Evolutionary conservation across 2,797 vertebrate genomes (phyloP), one percentile per base, ranked within the genome.

Genomic region (Alca torda): DNA sequence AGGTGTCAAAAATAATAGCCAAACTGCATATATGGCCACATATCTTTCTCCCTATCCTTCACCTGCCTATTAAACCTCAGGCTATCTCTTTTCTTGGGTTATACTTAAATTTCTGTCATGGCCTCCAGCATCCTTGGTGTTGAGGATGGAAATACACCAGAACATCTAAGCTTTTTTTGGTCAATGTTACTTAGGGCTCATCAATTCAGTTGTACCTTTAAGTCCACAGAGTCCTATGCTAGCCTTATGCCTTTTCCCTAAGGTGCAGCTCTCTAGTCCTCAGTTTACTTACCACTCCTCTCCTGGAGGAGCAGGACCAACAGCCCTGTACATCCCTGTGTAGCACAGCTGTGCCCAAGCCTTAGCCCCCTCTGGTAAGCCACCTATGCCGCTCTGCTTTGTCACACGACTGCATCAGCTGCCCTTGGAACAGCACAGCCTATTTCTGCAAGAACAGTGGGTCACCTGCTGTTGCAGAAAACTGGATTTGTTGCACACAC

Each of bases 231-330:
- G 45, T 48, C n/a, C 31, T 79, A 4, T 33, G 35, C 25, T 54
- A 35, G 15, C 33, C 54, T 67, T 46, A 7, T 64, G 35, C 16
- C 24, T 67, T 61, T 43, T 39, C 24, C 26, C 31, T 35, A n/a
- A 24, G 10, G 24, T 67, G n/a, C 24, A 79, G 30, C 20, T 48
- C 13, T 33, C 63, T 43, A 31, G 15, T 18, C 33, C 48, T 60
- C 33, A 21, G 24, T 51, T 83, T 64, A 12, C 33, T 70, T 37
- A 41, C 43, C n/a, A 16, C 35, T 13, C 8, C 9, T 56, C 43
- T 46, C 51, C 2, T 37, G 24, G 5, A 13, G 23, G 4, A 51
- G 23, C 6, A 2, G 23, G 15, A 37, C 25, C 2, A 1, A 26
- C 7, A 18, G 12, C 33, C 13, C 11, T 35, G 61, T 24, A 25